Percentiles rank a stretch among this genome's conserved stretches.
Evolutionary conservation across 2,797 vertebrate species (phyloP).

Genomic region (Galagoides demidoff): DNA sequence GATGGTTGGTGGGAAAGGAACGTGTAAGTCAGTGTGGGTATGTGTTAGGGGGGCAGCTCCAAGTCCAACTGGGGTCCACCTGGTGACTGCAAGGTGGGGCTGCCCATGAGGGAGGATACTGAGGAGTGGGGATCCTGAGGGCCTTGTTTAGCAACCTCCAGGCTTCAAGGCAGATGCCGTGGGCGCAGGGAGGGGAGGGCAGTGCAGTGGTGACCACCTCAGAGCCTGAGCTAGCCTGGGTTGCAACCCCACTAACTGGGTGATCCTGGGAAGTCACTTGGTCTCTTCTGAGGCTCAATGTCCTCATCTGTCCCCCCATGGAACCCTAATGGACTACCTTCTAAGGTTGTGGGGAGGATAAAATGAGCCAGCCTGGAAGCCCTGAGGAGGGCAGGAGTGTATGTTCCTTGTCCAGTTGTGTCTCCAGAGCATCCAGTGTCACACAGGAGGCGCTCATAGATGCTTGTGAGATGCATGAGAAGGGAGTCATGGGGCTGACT

Average conservation of each 20-base stretch:
- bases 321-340: neutral
- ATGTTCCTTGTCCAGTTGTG: neutral
- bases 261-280: neutral
- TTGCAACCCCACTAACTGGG: neutral
- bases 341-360: neutral
- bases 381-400: fast-evolving
- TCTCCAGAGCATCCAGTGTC: neutral
- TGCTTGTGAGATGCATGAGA: neutral
- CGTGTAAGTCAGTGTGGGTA: neutral
- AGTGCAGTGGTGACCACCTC: neutral
- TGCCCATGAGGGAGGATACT: neutral
- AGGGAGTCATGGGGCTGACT: neutral
- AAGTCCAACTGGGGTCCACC: neutral
- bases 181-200: neutral
- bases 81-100: neutral
- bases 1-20: neutral
- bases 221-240: neutral
- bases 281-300: neutral
- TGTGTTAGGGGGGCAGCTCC: neutral
- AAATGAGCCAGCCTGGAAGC: neutral
- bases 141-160: neutral
- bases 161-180: neutral
- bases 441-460: neutral
- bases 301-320: neutral
- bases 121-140: neutral